Percentiles rank a stretch among this genome's conserved stretches.
phyloP scores from a whole-genome alignment of 1,140 invertebrate species.

The Diorhabda sublineata region DNA sequence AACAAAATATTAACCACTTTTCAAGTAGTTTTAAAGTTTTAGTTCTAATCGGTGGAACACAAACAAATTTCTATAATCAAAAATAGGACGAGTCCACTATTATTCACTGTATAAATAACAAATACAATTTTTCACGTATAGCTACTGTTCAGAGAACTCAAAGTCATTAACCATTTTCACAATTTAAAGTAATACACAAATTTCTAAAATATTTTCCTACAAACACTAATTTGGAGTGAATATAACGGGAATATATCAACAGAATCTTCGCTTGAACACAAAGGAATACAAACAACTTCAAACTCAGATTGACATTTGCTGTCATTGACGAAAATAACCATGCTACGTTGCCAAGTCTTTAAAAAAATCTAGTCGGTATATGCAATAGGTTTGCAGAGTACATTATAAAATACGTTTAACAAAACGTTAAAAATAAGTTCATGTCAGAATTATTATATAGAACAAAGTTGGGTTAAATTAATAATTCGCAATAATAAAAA shows the following conservation, averaged over 20 bases:
- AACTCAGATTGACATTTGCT: neutral
- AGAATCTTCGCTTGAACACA: neutral
- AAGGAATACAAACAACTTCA: neutral
- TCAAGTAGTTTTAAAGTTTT: constrained; percentile 19
- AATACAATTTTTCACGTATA: constrained; percentile 20
- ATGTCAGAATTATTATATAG: no score
- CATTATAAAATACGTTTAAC: no score
- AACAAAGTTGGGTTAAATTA: no score
- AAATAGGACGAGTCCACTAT: constrained; percentile 40
- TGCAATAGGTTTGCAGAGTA: no score
- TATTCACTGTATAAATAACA: constrained; percentile 23
- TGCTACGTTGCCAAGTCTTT: neutral
- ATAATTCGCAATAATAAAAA: no score
- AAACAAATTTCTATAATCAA: constrained; percentile 23
- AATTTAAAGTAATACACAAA: constrained; percentile 6
- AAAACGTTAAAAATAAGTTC: no score
- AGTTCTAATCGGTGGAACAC: constrained; percentile 11
- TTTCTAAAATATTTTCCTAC: neutral
- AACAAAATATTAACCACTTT: constrained; percentile 28
- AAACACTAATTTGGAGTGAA: neutral
- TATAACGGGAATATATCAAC: neutral
- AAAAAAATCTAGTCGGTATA: no score
- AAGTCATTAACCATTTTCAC: constrained; percentile 37
- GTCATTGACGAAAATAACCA: neutral
- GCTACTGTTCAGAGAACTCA: constrained; percentile 42